Evolutionary conservation across 2,888 invertebrate species (phyloP).

Genomic region (Zaprionus lineosus): DNA sequence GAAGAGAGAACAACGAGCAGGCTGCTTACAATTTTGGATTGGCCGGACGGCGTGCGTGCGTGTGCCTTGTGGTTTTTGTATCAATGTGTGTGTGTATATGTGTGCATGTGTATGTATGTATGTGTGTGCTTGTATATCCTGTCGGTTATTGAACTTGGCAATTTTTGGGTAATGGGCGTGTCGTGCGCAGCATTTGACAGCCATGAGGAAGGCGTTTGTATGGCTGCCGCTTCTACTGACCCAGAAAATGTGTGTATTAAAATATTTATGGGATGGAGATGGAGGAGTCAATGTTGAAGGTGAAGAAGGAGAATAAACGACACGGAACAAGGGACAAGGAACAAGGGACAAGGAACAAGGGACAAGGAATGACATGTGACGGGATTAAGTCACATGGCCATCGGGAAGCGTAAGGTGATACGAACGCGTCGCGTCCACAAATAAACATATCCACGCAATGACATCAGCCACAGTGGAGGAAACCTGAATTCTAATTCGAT

Average conservation of each 20-base stretch:
- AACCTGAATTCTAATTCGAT: conserved; percentile 64
- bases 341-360: no score
- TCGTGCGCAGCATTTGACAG: conserved; percentile 20
- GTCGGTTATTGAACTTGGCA: conserved; percentile 63
- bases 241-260: conserved; percentile 64
- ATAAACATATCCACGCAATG: conserved; percentile 41
- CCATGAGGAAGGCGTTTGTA: conserved; percentile 15
- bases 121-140: not conserved
- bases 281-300: not conserved
- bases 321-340: not conserved
- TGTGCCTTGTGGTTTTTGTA: conserved; percentile 2
- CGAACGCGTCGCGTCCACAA: conserved; percentile 25
- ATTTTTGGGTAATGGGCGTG: conserved; percentile 34
- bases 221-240: conserved; percentile 55
- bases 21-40: conserved; percentile 11
- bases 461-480: conserved; percentile 49
- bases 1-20: conserved; percentile 36
- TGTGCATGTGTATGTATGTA: not conserved
- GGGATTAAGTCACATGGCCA: conserved; percentile 19
- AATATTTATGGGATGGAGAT: conserved; percentile 31
- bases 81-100: conserved; percentile 5
- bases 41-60: not conserved
- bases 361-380: not conserved
- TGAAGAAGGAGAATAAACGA: not conserved
- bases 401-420: no score